Base-by-base conservation (phyloP, 2,797 vertebrate genomes). In the Micromesistius poutassou region DNA sequence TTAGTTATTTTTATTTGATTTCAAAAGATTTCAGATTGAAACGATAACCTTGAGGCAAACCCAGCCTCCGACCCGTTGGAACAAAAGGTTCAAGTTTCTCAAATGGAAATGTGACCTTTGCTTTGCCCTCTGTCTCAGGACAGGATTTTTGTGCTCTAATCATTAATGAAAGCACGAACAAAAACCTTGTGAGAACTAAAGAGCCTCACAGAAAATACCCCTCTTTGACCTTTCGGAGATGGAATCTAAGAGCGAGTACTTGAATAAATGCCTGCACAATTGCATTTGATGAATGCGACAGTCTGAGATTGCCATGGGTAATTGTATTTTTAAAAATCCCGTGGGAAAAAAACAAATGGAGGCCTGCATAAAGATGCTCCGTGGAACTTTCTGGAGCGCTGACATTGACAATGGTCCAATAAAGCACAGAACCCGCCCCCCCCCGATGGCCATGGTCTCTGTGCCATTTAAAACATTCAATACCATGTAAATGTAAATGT, bases 261-360 rank as follows among this genome's bases (percentile, higher is more conserved):
- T 90, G 84, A 90, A 89, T 89, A 86, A 90, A 89, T 80, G 90
- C 83, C 85, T 81, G 81, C 79, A 80, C 78, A 66, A 88, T 83
- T 80, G 87, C 83, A 84, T 90, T 91, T 91, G 89, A 90, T 90
- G 86, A 91, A 92, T 90, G 86, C 81, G 76, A 90, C 87, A 83
- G 87, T 89, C 79, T 81, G 81, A 89, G 88, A 83, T 80, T 76
- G 42, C 79, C 78, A 82, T 81, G 79, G 81, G 83, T 89, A 79
- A 91, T 92, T 92, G 91, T 83, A 87, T 91, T 93, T 91, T 83
- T 79, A 80, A 80, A 77, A 79, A 86, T 89, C 88, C 89, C 85
- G 46, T 13, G 80, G 83, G 90, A 90, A 42, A 46, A 62, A 10
- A 38, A 38, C 36, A 84, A 87, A 87, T 79, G 76, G 83, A 90